Conservation (phyloP, 92 coral and sea anemone genomes). For the Plumapathes pennacea region DNA sequence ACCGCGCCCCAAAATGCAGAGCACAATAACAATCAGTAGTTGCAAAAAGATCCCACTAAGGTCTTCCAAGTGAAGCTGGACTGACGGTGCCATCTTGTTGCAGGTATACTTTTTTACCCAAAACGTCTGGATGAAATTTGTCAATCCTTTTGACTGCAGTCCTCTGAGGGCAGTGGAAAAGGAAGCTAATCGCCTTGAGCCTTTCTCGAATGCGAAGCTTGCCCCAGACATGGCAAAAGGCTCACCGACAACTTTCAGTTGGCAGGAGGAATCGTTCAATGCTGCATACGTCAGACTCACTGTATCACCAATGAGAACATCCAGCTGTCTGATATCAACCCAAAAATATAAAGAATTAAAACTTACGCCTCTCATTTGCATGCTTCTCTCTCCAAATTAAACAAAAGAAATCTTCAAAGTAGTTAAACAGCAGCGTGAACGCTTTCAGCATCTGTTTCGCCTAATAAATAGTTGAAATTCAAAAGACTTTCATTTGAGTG, state of each 20-base stretch:
- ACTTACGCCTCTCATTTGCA: too few relatives aligned
- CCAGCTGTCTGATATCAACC: slow-evolving; percentile 75
- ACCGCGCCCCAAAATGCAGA: slow-evolving; percentile 57
- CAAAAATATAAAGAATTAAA: too few relatives aligned
- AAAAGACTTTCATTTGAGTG: too few relatives aligned
- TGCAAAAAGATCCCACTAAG: slow-evolving; percentile 81
- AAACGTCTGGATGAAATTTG: slow-evolving; percentile 73
- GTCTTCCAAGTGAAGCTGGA: slow-evolving; percentile 63
- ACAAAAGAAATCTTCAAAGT: too few relatives aligned
- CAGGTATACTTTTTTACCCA: slow-evolving; percentile 75
- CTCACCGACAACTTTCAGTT: slow-evolving; percentile 72
- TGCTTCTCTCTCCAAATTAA: too few relatives aligned
- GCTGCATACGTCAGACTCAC: slow-evolving; percentile 75
- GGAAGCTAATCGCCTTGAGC: slow-evolving; percentile 59
- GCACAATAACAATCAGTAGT: slow-evolving; percentile 71
- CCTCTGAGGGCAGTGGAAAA: slow-evolving; percentile 53
- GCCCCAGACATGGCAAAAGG: slow-evolving; percentile 94
- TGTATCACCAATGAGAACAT: slow-evolving; percentile 76
- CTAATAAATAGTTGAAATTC: too few relatives aligned
- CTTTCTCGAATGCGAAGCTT: slow-evolving; percentile 66
- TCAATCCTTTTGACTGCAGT: slow-evolving; percentile 67
- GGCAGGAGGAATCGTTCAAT: slow-evolving; percentile 59
- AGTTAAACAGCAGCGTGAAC: too few relatives aligned
- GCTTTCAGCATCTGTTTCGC: too few relatives aligned
- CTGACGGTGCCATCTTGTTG: slow-evolving; percentile 59